A percentile compares a stretch with the other conserved stretches of the same genome.
phyloP scores from a whole-genome alignment of 2,113 vertebrate genomes.

The Syngnathus typhle region DNA sequence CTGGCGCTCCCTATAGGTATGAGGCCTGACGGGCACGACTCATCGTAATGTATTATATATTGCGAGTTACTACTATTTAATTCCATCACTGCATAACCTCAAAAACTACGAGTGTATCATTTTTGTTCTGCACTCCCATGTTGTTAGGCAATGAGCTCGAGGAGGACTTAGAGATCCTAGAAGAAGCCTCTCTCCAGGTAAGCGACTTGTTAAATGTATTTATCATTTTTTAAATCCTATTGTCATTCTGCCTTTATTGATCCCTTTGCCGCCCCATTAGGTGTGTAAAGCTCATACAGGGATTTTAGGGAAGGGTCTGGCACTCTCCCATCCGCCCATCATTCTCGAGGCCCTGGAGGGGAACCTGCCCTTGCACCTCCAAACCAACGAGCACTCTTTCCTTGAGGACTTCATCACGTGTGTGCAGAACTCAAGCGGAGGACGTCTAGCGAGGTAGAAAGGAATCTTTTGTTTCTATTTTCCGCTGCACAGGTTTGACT shows the following conservation, averaged over 20 bases:
- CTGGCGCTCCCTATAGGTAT: conserved; percentile 90
- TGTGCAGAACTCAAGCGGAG: conserved; percentile 90
- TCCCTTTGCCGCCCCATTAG: conserved; percentile 53
- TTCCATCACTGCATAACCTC: not conserved
- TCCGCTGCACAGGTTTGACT: not conserved
- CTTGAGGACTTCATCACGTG: conserved; percentile 97
- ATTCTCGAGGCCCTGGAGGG: conserved; percentile 96
- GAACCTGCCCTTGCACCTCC: conserved; percentile 89
- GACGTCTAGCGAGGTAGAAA: conserved; percentile 86
- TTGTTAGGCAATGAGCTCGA: conserved; percentile 87
- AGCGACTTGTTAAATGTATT: not conserved
- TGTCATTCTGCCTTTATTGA: not conserved
- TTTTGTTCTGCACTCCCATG: not conserved
- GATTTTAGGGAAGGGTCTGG: conserved; percentile 93
- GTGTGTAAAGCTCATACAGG: conserved; percentile 93
- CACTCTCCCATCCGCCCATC: conserved; percentile 91
- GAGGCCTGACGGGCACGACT: not conserved
- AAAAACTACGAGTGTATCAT: not conserved
- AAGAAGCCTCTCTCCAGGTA: conserved; percentile 97
- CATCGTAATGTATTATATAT: too few relatives aligned
- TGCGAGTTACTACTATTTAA: not conserved
- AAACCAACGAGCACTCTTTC: conserved; percentile 97
- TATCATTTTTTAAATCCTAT: not conserved
- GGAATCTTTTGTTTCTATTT: not conserved
- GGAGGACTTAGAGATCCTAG: conserved; percentile 96